These are phyloP conservation scores for Pachycephala philippinensis DNA, from an alignment of 2,113 vertebrate species.

Conservation along the genomic window DNA sequence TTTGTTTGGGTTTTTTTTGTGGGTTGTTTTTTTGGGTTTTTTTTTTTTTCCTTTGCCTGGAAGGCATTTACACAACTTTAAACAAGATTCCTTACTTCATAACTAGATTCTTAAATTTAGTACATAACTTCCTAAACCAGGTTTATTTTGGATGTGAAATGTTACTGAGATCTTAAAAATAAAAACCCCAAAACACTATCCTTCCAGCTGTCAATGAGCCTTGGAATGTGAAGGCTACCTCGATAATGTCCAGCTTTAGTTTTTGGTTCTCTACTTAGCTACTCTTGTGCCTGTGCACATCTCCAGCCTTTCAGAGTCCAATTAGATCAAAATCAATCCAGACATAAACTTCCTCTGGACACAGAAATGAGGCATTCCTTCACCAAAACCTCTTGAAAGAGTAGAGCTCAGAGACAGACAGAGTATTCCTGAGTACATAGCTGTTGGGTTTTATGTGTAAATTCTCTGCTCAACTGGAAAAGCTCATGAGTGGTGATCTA, in stretches of 20 bases:
- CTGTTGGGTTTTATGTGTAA: neutral
- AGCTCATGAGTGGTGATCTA: neutral
- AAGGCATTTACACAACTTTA: neutral
- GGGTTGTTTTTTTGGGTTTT: no score
- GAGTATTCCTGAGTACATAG: neutral
- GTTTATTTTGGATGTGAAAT: neutral
- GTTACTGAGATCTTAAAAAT: neutral
- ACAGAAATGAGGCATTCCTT: neutral
- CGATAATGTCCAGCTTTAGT: neutral
- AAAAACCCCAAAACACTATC: neutral
- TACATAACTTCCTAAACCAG: neutral
- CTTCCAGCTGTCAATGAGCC: neutral
- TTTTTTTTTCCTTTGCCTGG: neutral
- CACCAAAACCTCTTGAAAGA: neutral
- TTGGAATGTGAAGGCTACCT: neutral
- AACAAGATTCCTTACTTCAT: neutral
- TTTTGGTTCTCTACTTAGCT: neutral
- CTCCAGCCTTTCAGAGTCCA: neutral
- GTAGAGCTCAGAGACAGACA: neutral
- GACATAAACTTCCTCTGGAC: neutral
- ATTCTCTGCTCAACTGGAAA: neutral
- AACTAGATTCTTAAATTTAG: neutral
- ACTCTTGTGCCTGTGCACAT: neutral
- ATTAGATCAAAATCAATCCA: neutral
- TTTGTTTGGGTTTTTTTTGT: neutral